A percentile compares a stretch with the other conserved stretches of the same genome.
These are phyloP conservation scores for Parapristionchus giblindavisi DNA, from an alignment of 2,888 invertebrate species.

Conservation along the genomic window DNA sequence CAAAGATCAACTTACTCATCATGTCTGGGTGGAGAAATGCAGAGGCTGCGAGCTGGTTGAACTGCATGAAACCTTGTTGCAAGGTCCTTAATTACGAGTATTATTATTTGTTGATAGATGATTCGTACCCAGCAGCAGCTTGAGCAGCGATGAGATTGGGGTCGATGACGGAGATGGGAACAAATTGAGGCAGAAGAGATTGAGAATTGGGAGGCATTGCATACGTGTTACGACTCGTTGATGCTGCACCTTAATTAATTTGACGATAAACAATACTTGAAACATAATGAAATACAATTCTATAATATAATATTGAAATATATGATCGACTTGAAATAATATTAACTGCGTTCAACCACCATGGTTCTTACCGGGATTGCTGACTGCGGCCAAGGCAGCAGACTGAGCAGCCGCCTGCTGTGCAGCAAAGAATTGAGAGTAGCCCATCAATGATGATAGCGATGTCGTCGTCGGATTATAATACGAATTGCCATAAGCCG, in stretches of 20 bases:
- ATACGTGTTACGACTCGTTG: not conserved
- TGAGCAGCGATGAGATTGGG: slow-evolving; percentile 46
- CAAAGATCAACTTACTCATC: slow-evolving; percentile 1
- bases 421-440: slow-evolving; percentile 9
- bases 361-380: too few species aligned
- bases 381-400: too few species aligned
- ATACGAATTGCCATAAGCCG: too few species aligned
- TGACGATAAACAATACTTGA: too few species aligned
- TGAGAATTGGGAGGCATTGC: slow-evolving; percentile 21
- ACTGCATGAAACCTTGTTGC: not conserved
- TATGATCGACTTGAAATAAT: too few species aligned
- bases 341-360: too few species aligned
- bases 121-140: too few species aligned
- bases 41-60: not conserved
- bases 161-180: slow-evolving; percentile 65
- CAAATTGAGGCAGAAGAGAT: slow-evolving; percentile 49
- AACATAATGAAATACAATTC: too few species aligned
- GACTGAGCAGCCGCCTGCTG: slow-evolving; percentile 7
- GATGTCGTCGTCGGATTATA: not conserved
- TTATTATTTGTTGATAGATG: too few species aligned
- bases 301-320: too few species aligned
- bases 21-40: slow-evolving; percentile 24
- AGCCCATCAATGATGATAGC: slow-evolving; percentile 18
- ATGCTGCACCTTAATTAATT: not conserved
- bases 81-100: too few species aligned